Conservation (phyloP, 1,140 invertebrate species). For the Grapholita molesta region DNA sequence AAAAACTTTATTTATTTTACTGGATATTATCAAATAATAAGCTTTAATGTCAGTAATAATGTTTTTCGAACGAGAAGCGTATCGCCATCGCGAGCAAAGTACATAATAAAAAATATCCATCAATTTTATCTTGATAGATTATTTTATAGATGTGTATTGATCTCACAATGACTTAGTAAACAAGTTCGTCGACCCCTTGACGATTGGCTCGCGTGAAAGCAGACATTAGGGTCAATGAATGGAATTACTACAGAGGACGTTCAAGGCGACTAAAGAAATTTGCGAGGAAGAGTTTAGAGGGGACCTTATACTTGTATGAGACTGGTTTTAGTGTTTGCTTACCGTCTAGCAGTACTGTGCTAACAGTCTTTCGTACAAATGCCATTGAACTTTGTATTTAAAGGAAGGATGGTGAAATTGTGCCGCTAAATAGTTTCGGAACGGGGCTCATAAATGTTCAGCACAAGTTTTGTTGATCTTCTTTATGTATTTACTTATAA, state of each 20-base stretch:
- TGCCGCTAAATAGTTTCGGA: background rate
- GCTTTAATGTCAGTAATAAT: background rate
- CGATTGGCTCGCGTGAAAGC: slow-evolving; percentile 16
- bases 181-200: slow-evolving; percentile 13
- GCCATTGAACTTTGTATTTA: background rate
- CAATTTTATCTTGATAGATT: slow-evolving; percentile 16
- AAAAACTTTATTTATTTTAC: background rate
- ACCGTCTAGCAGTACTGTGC: slow-evolving; percentile 3
- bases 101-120: slow-evolving; percentile 11
- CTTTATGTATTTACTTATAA: background rate
- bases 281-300: slow-evolving; percentile 7
- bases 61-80: background rate
- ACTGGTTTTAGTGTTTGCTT: slow-evolving; percentile 8
- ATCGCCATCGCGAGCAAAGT: background rate
- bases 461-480: background rate
- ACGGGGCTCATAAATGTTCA: background rate
- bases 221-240: slow-evolving; percentile 17
- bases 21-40: background rate
- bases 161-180: slow-evolving; percentile 9
- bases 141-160: slow-evolving; percentile 16
- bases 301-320: background rate
- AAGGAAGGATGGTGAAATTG: background rate
- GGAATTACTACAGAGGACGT: slow-evolving; percentile 11
- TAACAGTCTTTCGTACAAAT: background rate
- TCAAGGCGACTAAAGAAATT: slow-evolving; percentile 7